Evolutionary conservation across 2,888 invertebrate genomes (phyloP), one percentile per base, ranked within the genome.

Genomic region (Athalia rosae): DNA sequence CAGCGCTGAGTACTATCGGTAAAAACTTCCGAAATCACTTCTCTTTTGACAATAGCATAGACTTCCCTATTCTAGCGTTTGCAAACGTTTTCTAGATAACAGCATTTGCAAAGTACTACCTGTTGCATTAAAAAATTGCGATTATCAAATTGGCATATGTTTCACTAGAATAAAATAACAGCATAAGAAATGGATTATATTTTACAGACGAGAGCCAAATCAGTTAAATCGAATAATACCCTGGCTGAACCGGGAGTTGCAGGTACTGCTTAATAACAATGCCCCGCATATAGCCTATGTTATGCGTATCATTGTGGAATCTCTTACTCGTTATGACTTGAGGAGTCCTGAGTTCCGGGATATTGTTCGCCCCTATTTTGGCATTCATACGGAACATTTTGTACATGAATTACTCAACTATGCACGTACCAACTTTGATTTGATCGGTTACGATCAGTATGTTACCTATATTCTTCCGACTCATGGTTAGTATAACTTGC

Each of bases 181-280:
- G n/a, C 62, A 62, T 43, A 43, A 45, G 64, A 28, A 53, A 67
- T 50, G 28, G 77, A 43, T 61, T 63, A 59, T 74, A 74, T 74
- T 86, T 90, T 91, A n/a, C 87, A 95, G 96, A 89, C 92, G 93
- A 86, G 94, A 97, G 91, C 95, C 95, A 77, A 94, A 95, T 11
- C 95, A 96, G 88, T 92, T 95, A 80, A 95, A 95, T 88, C 94
- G 98, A 1, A 91, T 98, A 76, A 94, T 96, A 80, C 96, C 96
- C 0, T 98, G 97, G 97, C 91, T 98, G 48, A 95, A 95, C 88
- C 92, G 98, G 80, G 98, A 98, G 90, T 91, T 98, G 47, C 93
- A 94, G 83, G 96, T 94, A 79, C 91, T 97, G 74, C 90, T 97
- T 43, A 92, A 93, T 81, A 93, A 93, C 81, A 93, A 93, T 84